Base-by-base conservation (phyloP, 92 coral and sea anemone genomes). In the Epizoanthus rinbou region DNA sequence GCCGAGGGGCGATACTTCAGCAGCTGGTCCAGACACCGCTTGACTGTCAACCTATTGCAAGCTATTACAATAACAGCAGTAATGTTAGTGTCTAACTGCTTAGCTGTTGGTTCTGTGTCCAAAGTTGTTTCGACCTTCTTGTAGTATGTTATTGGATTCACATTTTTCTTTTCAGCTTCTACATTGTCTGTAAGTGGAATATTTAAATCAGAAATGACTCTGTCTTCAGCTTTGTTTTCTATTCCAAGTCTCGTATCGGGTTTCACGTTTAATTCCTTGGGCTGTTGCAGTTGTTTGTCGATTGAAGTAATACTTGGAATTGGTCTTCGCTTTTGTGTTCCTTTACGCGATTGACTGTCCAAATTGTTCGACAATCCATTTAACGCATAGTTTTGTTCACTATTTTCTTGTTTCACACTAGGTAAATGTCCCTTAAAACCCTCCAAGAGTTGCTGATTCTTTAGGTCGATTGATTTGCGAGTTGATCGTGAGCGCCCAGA, bases 21-120 rank as follows among this genome's bases (percentile, higher is more conserved):
- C 53, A 97, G 78, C 11, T 84, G 89, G 83, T 94, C 95, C 25
- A 97, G 45, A 84, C 98, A 94, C 1, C 99, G 91, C 74, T 85
- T 91, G 0, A 97, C 92, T n/a, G 93, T 82, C 21, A 97, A 98
- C 64, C 99, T 85, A 63, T 97, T 97, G 70, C 99, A 97, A 0
- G 99, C 91, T 47, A 97, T 90, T 10, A 97, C 99, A 5, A 97
- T 57, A 14, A 94, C 84, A 25, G 90, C 93, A 80, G 90, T 89
- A 9, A 84, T 86, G 70, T 84, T 89, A 9, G 86, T 86, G 70
- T 84, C 73, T 41, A 68, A 64, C n/a, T 80, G 63, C 43, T 74
- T 65, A n/a, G 45, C 33, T 18, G 63, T 70, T 14, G 71, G 31
- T 10, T 35, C 64, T 80, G 58, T n/a, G 57, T 78, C 16, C 14